Conservation (phyloP, 1,140 invertebrate species). For the Drosophila bipectinata region DNA sequence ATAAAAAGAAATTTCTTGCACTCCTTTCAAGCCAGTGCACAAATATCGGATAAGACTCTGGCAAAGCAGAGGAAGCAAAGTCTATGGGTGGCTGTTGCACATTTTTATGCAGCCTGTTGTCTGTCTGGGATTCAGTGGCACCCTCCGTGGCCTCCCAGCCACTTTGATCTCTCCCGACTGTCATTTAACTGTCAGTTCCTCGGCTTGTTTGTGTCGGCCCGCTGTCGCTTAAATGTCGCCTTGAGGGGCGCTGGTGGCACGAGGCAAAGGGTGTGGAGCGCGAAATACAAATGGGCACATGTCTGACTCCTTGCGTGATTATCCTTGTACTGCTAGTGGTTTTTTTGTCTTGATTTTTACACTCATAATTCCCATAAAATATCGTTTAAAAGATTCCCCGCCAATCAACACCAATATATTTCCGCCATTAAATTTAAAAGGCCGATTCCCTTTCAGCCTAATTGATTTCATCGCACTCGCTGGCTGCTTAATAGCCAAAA, state of each 20-base stretch:
- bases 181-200: constrained; percentile 73
- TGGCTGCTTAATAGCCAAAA: constrained; percentile 19
- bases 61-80: neutral
- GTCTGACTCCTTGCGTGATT: constrained; percentile 31
- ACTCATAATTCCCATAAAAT: neutral
- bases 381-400: neutral
- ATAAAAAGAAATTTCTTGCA: constrained; percentile 29
- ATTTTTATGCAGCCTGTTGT: constrained; percentile 46
- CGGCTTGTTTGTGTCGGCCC: constrained; percentile 54
- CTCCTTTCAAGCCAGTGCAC: constrained; percentile 18
- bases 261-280: constrained; percentile 1
- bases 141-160: constrained; percentile 1
- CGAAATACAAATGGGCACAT: constrained; percentile 30
- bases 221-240: constrained; percentile 71
- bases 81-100: constrained; percentile 32
- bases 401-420: neutral
- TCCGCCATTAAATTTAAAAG: constrained; percentile 15
- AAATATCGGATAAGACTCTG: constrained; percentile 41
- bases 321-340: constrained; percentile 2
- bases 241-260: constrained; percentile 13
- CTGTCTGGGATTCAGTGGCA: constrained; percentile 13
- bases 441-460: constrained; percentile 32
- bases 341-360: no score
- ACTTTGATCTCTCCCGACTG: constrained; percentile 46
- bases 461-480: constrained; percentile 59